These are phyloP conservation scores for Eupithecia subfuscata DNA, from an alignment of 2,888 invertebrate genomes.

Conservation along the genomic window DNA sequence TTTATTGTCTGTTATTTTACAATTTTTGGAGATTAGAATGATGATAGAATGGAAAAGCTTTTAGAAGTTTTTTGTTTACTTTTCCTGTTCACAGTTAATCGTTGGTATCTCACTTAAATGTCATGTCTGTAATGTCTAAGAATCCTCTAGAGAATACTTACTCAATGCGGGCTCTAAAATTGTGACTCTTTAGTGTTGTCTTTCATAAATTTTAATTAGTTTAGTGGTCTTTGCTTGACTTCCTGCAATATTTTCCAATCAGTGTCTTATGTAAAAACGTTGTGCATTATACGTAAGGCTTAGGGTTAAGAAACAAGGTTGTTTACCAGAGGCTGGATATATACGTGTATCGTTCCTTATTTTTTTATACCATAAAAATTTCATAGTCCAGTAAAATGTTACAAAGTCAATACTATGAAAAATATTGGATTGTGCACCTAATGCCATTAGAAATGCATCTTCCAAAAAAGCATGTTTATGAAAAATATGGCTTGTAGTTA, in stretches of 20 bases:
- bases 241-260: conserved; percentile 67
- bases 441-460: background rate
- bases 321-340: conserved; percentile 25
- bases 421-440: background rate
- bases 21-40: background rate
- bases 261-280: conserved; percentile 74
- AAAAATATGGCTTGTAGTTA: background rate
- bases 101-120: background rate
- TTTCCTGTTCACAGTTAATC: background rate
- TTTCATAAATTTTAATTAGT: background rate
- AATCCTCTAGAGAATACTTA: background rate
- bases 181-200: background rate
- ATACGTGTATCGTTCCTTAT: background rate
- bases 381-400: background rate
- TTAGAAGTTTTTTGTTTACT: background rate
- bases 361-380: background rate
- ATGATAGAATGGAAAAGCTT: background rate
- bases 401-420: background rate
- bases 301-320: conserved; percentile 51
- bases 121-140: background rate
- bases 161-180: background rate
- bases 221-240: conserved; percentile 36
- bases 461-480: background rate
- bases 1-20: background rate
- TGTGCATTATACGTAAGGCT: conserved; percentile 67